Evolutionary conservation across 2,797 vertebrate genomes (phyloP).

Genomic region (Eupleurogrammus muticus): DNA sequence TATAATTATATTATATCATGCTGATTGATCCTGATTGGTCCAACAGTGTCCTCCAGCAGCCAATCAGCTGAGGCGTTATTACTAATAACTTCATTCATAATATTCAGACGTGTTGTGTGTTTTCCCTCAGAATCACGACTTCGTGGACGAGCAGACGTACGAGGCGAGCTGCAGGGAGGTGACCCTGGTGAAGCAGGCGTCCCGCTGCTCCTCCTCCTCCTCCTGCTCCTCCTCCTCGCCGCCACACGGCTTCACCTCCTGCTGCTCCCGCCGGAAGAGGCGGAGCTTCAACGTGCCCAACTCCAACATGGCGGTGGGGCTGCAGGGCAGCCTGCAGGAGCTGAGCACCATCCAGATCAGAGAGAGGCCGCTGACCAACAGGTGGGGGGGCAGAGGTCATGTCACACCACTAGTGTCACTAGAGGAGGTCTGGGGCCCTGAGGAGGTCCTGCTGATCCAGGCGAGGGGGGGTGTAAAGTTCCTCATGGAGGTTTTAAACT

Average conservation of each 20-base stretch:
- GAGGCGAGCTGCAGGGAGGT: slow-evolving; percentile 90
- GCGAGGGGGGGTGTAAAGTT: too few species aligned
- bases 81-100: too few species aligned
- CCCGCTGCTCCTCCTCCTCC: slow-evolving; percentile 89
- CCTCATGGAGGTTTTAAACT: too few species aligned
- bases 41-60: too few species aligned
- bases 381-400: too few species aligned
- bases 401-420: too few species aligned
- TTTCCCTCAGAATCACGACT: slow-evolving; percentile 89
- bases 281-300: slow-evolving; percentile 90
- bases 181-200: slow-evolving; percentile 86
- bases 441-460: too few species aligned
- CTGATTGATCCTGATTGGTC: too few species aligned
- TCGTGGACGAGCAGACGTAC: slow-evolving; percentile 92
- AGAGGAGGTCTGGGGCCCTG: slow-evolving; percentile 84
- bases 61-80: too few species aligned
- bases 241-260: slow-evolving; percentile 84
- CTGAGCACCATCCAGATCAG: slow-evolving; percentile 95
- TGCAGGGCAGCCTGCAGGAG: slow-evolving; percentile 89
- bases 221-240: slow-evolving; percentile 87
- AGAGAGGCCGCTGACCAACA: slow-evolving; percentile 90
- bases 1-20: too few species aligned
- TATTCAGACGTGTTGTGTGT: too few species aligned
- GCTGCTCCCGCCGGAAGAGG: slow-evolving; percentile 89
- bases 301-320: slow-evolving; percentile 81